Evolutionary conservation across 2,888 invertebrate genomes (phyloP), one percentile per base, ranked within the genome.

Genomic region (Diarsia rubi): DNA sequence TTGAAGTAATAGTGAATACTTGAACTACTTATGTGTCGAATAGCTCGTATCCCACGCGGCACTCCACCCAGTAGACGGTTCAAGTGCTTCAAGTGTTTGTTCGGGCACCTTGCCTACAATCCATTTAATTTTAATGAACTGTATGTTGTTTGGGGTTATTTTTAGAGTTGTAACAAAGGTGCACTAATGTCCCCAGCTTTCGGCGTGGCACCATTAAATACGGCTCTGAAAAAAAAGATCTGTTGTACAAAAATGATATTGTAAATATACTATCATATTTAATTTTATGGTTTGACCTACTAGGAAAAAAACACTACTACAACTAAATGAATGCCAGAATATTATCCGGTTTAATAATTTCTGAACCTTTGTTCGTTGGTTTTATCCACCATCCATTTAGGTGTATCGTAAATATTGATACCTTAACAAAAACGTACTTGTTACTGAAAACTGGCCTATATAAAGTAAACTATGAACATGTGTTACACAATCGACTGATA

Each of bases 11-110:
- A 67, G 69, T 76, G 64, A 72, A 79, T 79, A 82, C 86, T 87
- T 77, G 76, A 82, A 84, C 79, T 86, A 79, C 87, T 84, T 87
- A 88, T 80, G 83, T 85, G 86, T 86, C 77, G 83, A 86, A 86
- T 86, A 85, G 86, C 74, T 88, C 73, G 85, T 83, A 82, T 87
- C 89, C 90, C 87, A 86, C 84, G 88, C 86, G 75, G 81, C 79
- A 82, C 82, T 81, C 81, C 54, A 78, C 71, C 69, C 70, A 75
- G 75, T 72, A 63, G 70, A 72, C 64, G 73, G 64, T 79, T 88
- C 86, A 75, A 88, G 88, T 88, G 87, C 67, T 73, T 84, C 81
- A 85, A 87, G 88, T 82, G 84, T 78, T 79, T 83, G 85, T 82
- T 63, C 72, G 75, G 68, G 73, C 73, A 84, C 81, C 79, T 82